phyloP scores from a whole-genome alignment of 2,797 vertebrate genomes.

The Propithecus perrieri region DNA sequence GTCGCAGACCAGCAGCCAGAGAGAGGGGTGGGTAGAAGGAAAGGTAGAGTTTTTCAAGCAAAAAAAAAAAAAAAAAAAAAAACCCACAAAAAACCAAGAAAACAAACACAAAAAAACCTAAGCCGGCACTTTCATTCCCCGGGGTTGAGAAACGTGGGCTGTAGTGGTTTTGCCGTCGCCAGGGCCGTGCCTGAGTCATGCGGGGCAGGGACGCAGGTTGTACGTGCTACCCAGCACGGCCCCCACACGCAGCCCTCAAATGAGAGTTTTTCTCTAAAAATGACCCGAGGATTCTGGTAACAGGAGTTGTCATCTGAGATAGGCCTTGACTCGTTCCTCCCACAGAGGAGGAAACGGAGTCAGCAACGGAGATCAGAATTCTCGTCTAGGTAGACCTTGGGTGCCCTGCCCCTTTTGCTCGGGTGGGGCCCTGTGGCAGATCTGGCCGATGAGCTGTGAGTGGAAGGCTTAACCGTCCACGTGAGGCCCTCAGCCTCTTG shows the following conservation, averaged over 20 bases:
- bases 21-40: background rate
- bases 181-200: background rate
- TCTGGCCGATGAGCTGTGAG: background rate
- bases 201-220: background rate
- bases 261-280: background rate
- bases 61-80: no score
- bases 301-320: background rate
- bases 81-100: background rate
- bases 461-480: background rate
- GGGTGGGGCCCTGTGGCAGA: background rate
- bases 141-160: background rate
- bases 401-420: background rate
- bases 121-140: background rate
- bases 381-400: background rate
- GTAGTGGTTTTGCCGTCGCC: background rate
- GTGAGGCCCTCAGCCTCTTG: background rate
- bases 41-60: background rate
- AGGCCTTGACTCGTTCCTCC: background rate
- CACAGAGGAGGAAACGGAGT: background rate
- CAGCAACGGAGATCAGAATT: background rate
- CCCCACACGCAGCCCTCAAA: background rate
- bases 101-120: background rate
- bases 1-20: background rate
- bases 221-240: accelerated
- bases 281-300: background rate